Evolutionary conservation across 2,113 vertebrate genomes (phyloP).

Genomic region (Cheilinus undulatus): DNA sequence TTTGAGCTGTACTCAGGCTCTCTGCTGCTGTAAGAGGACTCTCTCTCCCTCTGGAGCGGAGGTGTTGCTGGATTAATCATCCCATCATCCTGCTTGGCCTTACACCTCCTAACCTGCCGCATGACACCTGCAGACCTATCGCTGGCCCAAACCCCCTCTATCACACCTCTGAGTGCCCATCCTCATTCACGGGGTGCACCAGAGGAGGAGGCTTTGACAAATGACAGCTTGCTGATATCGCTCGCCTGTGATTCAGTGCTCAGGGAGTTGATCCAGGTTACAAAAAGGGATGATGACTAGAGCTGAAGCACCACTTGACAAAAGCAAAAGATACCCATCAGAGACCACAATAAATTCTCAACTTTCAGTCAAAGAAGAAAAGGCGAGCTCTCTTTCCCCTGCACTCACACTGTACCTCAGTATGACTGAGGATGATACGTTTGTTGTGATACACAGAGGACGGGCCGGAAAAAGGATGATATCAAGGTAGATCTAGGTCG

Average conservation of each 20-base stretch:
- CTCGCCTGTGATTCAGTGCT: conserved; percentile 18
- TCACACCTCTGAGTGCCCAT: conserved; percentile 55
- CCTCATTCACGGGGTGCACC: conserved; percentile 21
- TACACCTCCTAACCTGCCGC: conserved; percentile 64
- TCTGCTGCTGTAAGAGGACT: conserved; percentile 30
- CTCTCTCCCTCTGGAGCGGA: conserved; percentile 52
- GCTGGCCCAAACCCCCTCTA: conserved; percentile 47
- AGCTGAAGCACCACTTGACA: conserved; percentile 37
- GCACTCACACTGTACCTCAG: conserved; percentile 18
- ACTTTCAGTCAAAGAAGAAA: conserved; percentile 23
- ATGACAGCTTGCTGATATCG: conserved; percentile 40
- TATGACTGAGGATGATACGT: conserved; percentile 28
- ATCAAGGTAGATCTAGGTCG: conserved; percentile 36
- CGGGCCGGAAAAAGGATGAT: conserved; percentile 46
- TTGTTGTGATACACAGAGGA: conserved; percentile 27
- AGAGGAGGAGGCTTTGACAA: conserved; percentile 46
- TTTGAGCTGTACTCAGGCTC: conserved; percentile 15
- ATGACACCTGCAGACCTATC: conserved; percentile 67
- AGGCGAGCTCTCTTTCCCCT: conserved; percentile 7
- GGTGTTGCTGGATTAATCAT: conserved; percentile 80
- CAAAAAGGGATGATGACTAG: conserved; percentile 16
- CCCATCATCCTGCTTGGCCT: conserved; percentile 54
- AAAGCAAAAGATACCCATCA: conserved; percentile 46
- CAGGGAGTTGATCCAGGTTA: conserved; percentile 41
- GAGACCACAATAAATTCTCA: conserved; percentile 29